These are phyloP conservation scores for Lagopus muta DNA, from an alignment of 2,113 vertebrate genomes.

Conservation along the genomic window DNA sequence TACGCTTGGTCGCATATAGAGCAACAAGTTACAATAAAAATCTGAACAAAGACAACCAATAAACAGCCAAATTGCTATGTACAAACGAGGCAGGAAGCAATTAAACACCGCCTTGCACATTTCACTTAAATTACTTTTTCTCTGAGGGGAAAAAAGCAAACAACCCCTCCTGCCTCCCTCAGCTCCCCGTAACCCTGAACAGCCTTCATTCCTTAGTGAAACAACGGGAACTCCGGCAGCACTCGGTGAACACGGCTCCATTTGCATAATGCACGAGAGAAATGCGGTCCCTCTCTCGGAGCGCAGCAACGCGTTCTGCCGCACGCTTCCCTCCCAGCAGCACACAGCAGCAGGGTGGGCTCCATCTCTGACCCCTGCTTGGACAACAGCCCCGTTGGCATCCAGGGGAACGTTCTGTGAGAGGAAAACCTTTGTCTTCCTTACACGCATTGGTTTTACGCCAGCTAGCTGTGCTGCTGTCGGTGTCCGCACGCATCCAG, in stretches of 20 bases:
- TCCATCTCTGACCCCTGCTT: not conserved
- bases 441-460: not conserved
- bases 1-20: constrained; percentile 74
- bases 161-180: constrained; percentile 29
- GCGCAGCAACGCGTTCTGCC: not conserved
- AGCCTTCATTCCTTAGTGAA: constrained; percentile 23
- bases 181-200: not conserved
- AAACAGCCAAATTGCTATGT: constrained; percentile 79
- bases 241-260: not conserved
- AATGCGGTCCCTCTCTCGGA: not conserved
- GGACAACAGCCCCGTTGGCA: not conserved
- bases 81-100: constrained; percentile 79
- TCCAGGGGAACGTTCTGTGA: not conserved
- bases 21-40: constrained; percentile 79
- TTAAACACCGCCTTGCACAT: constrained; percentile 70
- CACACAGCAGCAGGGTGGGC: not conserved
- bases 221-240: not conserved
- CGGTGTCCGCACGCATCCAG: not conserved
- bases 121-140: constrained; percentile 72
- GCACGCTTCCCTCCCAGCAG: not conserved
- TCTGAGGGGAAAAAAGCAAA: constrained; percentile 51
- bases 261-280: constrained; percentile 17
- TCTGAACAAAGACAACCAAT: constrained; percentile 78
- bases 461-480: not conserved
- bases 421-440: not conserved